These are phyloP conservation scores for Eulithis testata DNA, from an alignment of 2,888 invertebrate genomes.

Conservation along the genomic window DNA sequence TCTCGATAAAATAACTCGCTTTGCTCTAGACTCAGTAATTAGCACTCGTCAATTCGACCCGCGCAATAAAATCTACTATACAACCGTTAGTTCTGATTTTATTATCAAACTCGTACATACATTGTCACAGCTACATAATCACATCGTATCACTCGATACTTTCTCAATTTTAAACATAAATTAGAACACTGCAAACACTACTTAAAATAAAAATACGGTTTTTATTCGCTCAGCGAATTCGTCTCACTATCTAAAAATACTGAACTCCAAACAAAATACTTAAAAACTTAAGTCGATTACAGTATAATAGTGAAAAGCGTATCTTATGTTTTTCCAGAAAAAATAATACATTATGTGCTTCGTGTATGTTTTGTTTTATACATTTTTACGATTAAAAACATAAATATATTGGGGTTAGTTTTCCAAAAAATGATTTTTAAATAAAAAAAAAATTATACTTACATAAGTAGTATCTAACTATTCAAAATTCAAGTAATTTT, in stretches of 20 bases:
- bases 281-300: constrained; percentile 41
- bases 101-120: constrained; percentile 39
- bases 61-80: constrained; percentile 18
- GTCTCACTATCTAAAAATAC: constrained; percentile 66
- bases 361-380: not conserved
- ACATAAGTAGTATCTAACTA: not conserved
- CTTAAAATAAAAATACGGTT: constrained; percentile 56
- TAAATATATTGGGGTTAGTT: not conserved
- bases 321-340: not conserved
- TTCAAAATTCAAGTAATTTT: not conserved
- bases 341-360: not conserved
- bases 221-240: constrained; percentile 74
- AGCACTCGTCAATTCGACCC: not conserved
- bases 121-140: constrained; percentile 81
- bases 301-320: constrained; percentile 36
- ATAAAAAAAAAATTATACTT: not conserved
- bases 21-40: not conserved
- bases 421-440: not conserved
- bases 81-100: constrained; percentile 38
- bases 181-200: constrained; percentile 55
- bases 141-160: constrained; percentile 73
- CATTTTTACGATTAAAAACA: not conserved
- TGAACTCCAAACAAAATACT: constrained; percentile 59
- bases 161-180: constrained; percentile 44
- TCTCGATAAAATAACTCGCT: not conserved